Conservation (phyloP, 2,888 invertebrate species). For the Encarsia formosa region DNA sequence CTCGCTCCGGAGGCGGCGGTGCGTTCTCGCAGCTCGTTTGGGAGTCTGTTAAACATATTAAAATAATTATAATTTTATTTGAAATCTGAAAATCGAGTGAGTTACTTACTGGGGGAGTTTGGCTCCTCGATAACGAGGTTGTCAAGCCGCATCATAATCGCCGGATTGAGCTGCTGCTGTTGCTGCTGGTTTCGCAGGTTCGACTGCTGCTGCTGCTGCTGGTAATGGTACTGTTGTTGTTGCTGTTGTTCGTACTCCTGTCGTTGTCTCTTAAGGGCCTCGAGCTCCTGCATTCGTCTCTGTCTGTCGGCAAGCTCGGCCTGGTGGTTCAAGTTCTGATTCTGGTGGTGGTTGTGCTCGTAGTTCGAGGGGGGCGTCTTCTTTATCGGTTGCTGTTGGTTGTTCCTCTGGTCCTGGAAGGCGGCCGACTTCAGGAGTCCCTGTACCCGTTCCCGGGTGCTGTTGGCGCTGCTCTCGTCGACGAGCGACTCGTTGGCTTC, state of each 20-base stretch:
- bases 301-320: slow-evolving; percentile 56
- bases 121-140: slow-evolving; percentile 49
- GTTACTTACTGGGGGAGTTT: slow-evolving; percentile 39
- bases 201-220: slow-evolving; percentile 42
- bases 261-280: slow-evolving; percentile 44
- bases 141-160: slow-evolving; percentile 47
- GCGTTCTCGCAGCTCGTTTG: slow-evolving; percentile 52
- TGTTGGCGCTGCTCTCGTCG: slow-evolving; percentile 40
- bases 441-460: slow-evolving; percentile 52
- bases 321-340: slow-evolving; percentile 41
- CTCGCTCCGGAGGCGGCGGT: slow-evolving; percentile 77
- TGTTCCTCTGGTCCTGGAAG: slow-evolving; percentile 41
- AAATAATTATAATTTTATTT: not conserved
- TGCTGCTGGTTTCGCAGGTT: slow-evolving; percentile 42
- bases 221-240: slow-evolving; percentile 35
- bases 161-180: slow-evolving; percentile 40
- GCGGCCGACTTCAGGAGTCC: slow-evolving; percentile 54
- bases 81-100: not conserved
- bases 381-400: slow-evolving; percentile 33
- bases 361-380: slow-evolving; percentile 30
- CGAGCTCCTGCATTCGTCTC: slow-evolving; percentile 52
- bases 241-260: slow-evolving; percentile 39
- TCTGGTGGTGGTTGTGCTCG: slow-evolving; percentile 33
- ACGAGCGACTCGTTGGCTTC: slow-evolving; percentile 50
- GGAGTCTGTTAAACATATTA: slow-evolving; percentile 32